phyloP scores from a whole-genome alignment of 2,113 vertebrate genomes.

The Dromiciops gliroides region DNA sequence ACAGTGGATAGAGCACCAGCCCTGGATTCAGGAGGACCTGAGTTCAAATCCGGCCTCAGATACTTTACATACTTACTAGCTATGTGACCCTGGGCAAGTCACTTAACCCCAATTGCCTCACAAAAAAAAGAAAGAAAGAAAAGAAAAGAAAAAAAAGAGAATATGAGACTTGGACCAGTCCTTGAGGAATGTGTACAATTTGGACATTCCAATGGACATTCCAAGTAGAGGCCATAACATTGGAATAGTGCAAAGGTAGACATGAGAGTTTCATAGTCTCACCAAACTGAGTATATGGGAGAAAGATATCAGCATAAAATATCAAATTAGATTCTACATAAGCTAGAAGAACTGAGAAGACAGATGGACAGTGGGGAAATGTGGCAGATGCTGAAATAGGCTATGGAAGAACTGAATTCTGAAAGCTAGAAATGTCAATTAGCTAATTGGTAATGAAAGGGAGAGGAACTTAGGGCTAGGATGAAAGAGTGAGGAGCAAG shows the following conservation, averaged over 20 bases:
- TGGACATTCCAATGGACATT: neutral
- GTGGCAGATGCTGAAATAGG: slow-evolving; percentile 2
- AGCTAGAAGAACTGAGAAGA: neutral
- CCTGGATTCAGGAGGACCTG: no score
- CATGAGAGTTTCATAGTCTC: neutral
- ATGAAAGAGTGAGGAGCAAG: neutral
- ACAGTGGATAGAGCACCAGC: no score
- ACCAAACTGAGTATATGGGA: neutral
- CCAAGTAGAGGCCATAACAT: neutral
- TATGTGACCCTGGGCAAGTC: no score
- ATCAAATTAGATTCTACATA: neutral
- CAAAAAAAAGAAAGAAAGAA: no score
- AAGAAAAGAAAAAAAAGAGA: no score
- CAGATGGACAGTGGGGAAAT: neutral
- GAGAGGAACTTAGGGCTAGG: neutral
- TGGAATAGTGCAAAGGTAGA: neutral
- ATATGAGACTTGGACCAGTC: neutral
- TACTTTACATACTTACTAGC: no score
- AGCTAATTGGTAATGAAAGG: slow-evolving; percentile 53
- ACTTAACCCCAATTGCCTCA: no score
- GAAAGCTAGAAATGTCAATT: slow-evolving; percentile 41
- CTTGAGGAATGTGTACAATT: neutral
- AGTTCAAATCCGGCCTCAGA: no score
- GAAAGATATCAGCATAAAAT: slow-evolving; percentile 4
- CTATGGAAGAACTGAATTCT: slow-evolving; percentile 37